Base-by-base conservation (phyloP, 2,888 invertebrate species). In the Petrolisthes manimaculis region DNA sequence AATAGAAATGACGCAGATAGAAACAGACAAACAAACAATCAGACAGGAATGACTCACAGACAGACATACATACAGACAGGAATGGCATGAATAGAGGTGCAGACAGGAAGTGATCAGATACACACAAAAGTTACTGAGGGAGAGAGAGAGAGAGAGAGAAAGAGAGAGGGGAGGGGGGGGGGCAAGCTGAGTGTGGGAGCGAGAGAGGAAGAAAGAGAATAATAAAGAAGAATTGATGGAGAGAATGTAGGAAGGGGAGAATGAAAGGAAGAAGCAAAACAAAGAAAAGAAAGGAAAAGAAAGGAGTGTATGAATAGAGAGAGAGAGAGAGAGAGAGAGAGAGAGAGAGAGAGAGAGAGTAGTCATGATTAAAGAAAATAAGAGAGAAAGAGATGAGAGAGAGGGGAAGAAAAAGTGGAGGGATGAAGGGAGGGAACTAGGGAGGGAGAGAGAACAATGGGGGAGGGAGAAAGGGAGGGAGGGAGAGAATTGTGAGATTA, bases 301-400 rank as follows among this genome's bases (percentile, higher is more conserved):
- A 9, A n/a, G 54, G 37, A n/a, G 51, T 12, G 37, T 21, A 75
- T 21, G 75, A n/a, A 75, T 6, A 75, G 75, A 75, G 54, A 53
- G 54, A 78, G 78, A 78, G 54, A 78, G 54, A 78, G 78, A 78
- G 78, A 78, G 54, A 54, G n/a, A 37, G 78, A 78, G 71, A 37
- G 24, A 21, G 37, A 51, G 37, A 21, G 21, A 37, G 8, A n/a
- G 37, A 21, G 21, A 21, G 37, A 8, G 21, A 61, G 18, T 61
- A 61, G 61, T 9, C 12, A 61, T 18, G 18, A 18, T 9, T 9
- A n/a, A 21, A 71, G 71, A n/a, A 21, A 18, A 21, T 6, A n/a
- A 71, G 71, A 71, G 71, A 18, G n/a, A 71, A 21, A n/a, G n/a
- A 71, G 71, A 71, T n/a, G 71, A 71, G 6, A 21, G n/a, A 21